Evolutionary conservation across 1,140 invertebrate species (phyloP).

Genomic region (Aphelinus atriplicis): DNA sequence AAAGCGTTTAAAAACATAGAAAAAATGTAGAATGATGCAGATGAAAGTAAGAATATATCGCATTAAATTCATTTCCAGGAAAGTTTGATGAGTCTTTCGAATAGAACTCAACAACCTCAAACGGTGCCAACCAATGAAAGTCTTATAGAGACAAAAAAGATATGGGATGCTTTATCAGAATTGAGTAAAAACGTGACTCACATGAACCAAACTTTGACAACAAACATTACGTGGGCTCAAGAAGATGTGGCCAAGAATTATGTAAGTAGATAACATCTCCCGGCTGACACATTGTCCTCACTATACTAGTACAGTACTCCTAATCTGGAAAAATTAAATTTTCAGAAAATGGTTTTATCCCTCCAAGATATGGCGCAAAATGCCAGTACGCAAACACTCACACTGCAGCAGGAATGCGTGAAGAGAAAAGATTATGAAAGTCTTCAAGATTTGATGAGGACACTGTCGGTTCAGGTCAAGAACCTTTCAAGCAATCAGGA

Average conservation of each 20-base stretch:
- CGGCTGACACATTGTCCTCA: background rate
- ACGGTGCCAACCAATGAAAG: conserved; percentile 57
- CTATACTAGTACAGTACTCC: background rate
- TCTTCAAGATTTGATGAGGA: conserved; percentile 19
- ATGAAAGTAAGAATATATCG: background rate
- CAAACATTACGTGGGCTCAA: conserved; percentile 60
- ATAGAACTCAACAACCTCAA: conserved; percentile 53
- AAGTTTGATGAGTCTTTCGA: conserved; percentile 51
- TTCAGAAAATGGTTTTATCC: conserved; percentile 56
- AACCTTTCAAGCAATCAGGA: conserved; percentile 42
- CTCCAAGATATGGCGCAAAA: conserved; percentile 59
- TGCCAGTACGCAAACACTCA: conserved; percentile 59
- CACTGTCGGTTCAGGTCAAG: conserved; percentile 15
- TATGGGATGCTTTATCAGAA: conserved; percentile 55
- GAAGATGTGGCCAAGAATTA: conserved; percentile 65
- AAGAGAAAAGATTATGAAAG: conserved; percentile 45
- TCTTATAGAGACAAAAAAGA: conserved; percentile 58
- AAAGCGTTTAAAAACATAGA: no score
- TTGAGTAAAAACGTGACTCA: conserved; percentile 59
- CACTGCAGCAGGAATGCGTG: conserved; percentile 57
- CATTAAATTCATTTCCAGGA: conserved; percentile 46
- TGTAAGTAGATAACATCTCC: conserved; percentile 53
- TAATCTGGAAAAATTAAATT: conserved; percentile 15
- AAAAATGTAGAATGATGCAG: background rate
- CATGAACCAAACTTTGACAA: conserved; percentile 63